A percentile compares a stretch with the other conserved stretches of the same genome.
Evolutionary conservation across 2,113 vertebrate species (phyloP).

Genomic region (Epinephelus lanceolatus): DNA sequence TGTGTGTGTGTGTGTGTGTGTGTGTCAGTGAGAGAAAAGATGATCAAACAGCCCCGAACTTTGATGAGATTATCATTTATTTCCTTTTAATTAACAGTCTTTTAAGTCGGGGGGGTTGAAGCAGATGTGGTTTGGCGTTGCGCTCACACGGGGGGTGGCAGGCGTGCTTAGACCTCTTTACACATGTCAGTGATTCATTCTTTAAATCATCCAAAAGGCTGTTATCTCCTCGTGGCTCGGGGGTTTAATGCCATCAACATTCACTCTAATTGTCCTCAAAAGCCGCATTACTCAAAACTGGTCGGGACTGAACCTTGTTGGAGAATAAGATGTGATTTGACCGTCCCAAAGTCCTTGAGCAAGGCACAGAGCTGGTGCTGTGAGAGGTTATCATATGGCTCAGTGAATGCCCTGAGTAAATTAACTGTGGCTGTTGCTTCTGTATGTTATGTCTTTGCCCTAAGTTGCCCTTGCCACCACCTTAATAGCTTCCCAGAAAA

Average conservation of each 20-base stretch:
- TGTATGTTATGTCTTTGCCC: not conserved
- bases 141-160: not conserved
- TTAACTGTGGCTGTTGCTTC: constrained; percentile 8
- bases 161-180: not conserved
- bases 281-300: not conserved
- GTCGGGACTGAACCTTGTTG: not conserved
- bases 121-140: not conserved
- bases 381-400: constrained; percentile 5
- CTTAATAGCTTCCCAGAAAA: constrained; percentile 13
- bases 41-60: constrained; percentile 63
- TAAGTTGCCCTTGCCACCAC: constrained; percentile 15
- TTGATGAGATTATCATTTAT: constrained; percentile 71
- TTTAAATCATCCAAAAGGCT: not conserved
- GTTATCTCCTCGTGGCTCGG: not conserved
- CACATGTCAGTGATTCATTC: not conserved
- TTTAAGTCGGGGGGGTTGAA: constrained; percentile 3
- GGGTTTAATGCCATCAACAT: not conserved
- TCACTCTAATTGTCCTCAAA: constrained; percentile 17
- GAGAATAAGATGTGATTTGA: not conserved
- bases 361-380: not conserved
- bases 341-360: not conserved
- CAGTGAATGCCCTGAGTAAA: not conserved
- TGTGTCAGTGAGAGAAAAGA: constrained; percentile 10
- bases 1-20: not conserved
- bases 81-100: constrained; percentile 69